Percentiles rank a stretch among this genome's conserved stretches.
Conservation (phyloP, 2,113 vertebrate species). For the Mustelus asterias region DNA sequence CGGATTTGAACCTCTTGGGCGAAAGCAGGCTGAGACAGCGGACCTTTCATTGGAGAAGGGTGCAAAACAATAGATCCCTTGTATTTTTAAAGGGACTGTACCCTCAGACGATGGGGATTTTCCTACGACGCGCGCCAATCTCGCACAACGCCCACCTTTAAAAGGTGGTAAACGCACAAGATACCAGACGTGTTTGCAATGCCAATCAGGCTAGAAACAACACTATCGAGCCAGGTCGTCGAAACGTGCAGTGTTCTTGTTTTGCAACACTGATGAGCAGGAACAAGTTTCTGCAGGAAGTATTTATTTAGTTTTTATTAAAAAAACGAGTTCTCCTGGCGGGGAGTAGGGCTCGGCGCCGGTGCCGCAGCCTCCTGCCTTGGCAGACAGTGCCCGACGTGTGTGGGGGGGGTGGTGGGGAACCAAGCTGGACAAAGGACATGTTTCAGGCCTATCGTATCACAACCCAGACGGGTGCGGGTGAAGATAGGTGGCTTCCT, state of each 20-base stretch:
- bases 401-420: no score
- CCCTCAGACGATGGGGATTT: not conserved
- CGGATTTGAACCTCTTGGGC: not conserved
- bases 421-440: not conserved
- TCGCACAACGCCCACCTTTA: not conserved
- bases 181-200: not conserved
- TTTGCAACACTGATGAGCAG: not conserved
- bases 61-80: not conserved
- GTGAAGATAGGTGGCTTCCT: not conserved
- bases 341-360: not conserved
- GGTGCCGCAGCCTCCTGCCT: not conserved
- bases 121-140: not conserved
- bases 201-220: not conserved
- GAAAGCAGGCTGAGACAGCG: not conserved
- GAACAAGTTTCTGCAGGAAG: not conserved
- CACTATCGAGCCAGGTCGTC: not conserved
- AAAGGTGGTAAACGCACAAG: not conserved
- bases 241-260: not conserved
- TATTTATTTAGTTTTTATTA: not conserved
- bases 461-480: not conserved
- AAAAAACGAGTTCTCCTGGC: no score
- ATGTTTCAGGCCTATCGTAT: not conserved
- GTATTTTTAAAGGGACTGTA: not conserved
- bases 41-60: not conserved
- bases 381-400: not conserved